Base-by-base conservation (phyloP, 2,113 vertebrate species). In the Barbus barbus region DNA sequence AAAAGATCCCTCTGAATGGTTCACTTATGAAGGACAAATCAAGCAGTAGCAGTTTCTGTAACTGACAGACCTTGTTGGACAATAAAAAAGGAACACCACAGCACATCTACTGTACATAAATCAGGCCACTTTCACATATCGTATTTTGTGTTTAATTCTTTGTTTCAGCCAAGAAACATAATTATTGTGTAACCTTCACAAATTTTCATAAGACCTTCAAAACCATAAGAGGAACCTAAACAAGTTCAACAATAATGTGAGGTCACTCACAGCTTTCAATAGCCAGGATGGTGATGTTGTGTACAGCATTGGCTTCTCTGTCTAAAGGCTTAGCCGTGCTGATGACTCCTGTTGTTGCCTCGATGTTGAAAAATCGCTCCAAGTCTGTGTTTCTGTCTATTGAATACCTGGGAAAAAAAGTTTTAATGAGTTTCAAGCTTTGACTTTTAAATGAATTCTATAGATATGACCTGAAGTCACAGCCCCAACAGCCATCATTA, bases 301-400 rank as follows among this genome's bases (percentile, higher is more conserved):
- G 96, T 78, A 96, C 82, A 28, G 95, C 95, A 51, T 95, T 96
- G n/a, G 93, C 95, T 90, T 97, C 96, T 81, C 96, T 92, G 89
- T 97, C 96, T 93, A 97, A 92, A 74, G 91, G 87, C 51, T 96
- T 96, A 67, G 96, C 96, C 0, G 95, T 96, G 86, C 95, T 97
- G 85, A 97, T 96, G 84, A 96, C 91, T 65, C 96, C 96, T 67
- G 92, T 95, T 77, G 94, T 93, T 80, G 95, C 95, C 86, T 97
- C 96, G 22, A 97, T 96, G 90, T 97, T 96, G 92, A 97, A 97
- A 91, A 96, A 96, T 51, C 96, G 94, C 89, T 97, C 96, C 88
- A 96, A 91, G 79, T 97, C 96, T 5, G 96, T 97, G 89, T 96
- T 97, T 88, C 96, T 94, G 91, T 97, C 96, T 89, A 97, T 96